Base-by-base conservation (phyloP, 30 jellyfish, hydroid and myxozoan genomes). In the Cassiopea xamachana region DNA sequence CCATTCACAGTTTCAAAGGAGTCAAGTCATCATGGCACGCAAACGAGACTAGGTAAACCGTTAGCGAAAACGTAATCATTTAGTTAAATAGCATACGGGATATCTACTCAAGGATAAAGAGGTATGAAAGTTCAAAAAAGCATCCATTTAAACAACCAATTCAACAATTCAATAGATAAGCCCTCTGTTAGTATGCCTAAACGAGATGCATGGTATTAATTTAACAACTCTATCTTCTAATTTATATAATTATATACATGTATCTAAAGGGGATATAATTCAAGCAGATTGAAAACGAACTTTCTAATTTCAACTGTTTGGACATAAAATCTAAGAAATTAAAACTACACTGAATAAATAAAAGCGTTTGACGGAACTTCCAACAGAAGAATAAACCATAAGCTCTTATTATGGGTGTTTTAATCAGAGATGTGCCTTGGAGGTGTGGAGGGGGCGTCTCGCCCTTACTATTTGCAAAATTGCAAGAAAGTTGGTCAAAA, bases 321-420 rank as follows among this genome's bases (percentile, higher is more conserved):
- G 16, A 71, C 80, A 71, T 71, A 71, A 71, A 64, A 64, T 27
- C 80, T 71, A 71, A 16, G 50, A 43, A 71, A 27, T 71, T 55
- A 71, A 71, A 71, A 55, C 74, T 59, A 59, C 69, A 59, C 8
- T 59, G 13, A 6, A 59, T 59, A 59, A 64, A 64, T 64, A 64
- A 2, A 64, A 4, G 74, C 74, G 74, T 64, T 14, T 2, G 43
- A 59, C 69, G 74, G 74, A 17, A 5, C 74, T 64, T 2, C 2
- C 6, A 64, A 64, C 19, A 64, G 39, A 64, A 64, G 8, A 7
- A 59, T 59, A 59, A 59, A 6, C 14, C 69, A 27, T 27, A 27
- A 27, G 39, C 39, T 27, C 39, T 27, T 27, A 27, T 27, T 27
- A 27, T 27, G 39, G 39, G 39, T 27, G 39, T 27, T 27, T 27